Percentiles rank a stretch among this genome's conserved stretches.
Conservation (phyloP, 2,113 vertebrate species). For the Blennius ocellaris region DNA sequence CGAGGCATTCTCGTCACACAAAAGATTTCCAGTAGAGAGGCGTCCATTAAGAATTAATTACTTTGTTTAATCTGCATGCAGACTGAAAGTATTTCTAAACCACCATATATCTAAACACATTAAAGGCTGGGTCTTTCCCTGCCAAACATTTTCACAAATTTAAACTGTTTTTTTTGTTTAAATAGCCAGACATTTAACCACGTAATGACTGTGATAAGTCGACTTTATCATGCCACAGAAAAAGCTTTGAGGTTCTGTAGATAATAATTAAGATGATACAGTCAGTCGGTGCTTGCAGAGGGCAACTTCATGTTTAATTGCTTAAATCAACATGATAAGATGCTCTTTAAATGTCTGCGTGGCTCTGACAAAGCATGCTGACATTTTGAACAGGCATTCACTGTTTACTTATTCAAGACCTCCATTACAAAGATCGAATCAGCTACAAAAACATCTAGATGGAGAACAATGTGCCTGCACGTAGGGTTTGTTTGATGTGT, state of each 20-base stretch:
- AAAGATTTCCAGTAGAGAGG: conserved; percentile 34
- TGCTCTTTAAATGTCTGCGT: conserved; percentile 80
- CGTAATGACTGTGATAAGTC: conserved; percentile 83
- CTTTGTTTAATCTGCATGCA: conserved; percentile 68
- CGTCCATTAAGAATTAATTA: conserved; percentile 67
- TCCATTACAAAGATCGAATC: conserved; percentile 77
- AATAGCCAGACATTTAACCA: conserved; percentile 83
- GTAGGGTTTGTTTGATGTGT: conserved; percentile 28
- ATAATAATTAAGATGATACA: conserved; percentile 86
- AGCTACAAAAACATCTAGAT: conserved; percentile 55
- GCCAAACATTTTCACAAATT: conserved; percentile 73
- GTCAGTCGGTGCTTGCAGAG: conserved; percentile 80
- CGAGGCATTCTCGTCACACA: conserved; percentile 38
- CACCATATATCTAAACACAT: conserved; percentile 72
- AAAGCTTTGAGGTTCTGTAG: conserved; percentile 84
- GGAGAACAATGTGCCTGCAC: conserved; percentile 54
- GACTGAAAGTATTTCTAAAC: conserved; percentile 69
- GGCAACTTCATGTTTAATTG: conserved; percentile 87
- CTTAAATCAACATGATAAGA: conserved; percentile 86
- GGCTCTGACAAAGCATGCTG: conserved; percentile 73
- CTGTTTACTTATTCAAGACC: conserved; percentile 78
- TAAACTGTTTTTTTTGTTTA: conserved; percentile 49
- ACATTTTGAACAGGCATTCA: conserved; percentile 71
- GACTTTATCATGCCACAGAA: conserved; percentile 78
- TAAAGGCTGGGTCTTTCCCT: conserved; percentile 66